Evolutionary conservation across 2,888 invertebrate genomes (phyloP), one percentile per base, ranked within the genome.

Genomic region (Tenthredo notha): DNA sequence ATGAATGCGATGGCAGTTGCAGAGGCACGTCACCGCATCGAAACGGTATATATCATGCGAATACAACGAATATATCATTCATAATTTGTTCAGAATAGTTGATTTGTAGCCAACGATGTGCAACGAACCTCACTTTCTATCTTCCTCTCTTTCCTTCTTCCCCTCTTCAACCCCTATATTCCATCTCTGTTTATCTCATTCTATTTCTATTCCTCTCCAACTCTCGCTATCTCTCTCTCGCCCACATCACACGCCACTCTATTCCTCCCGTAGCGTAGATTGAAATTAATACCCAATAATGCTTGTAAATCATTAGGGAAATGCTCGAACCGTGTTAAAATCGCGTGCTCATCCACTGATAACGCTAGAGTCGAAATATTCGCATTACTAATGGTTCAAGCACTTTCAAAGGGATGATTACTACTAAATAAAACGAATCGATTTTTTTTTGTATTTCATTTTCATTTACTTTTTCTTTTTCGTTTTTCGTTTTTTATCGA

Each of bases 231-330:
- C 87, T 86, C 33, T 33, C 88, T 88, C 89, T 89, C 86, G 89
- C 87, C 87, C 67, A 67, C 67, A 67, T 80, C 80, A 80, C 80
- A 58, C 61, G 80, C 80, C 80, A 80, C 33, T 80, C 80, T 37
- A 33, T 80, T 80, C 61, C 80, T 80, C 58, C 40, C 40, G 40
- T 47, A 88, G 90, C 89, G 91, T 91, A 91, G 92, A 93, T 93
- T 92, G 92, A 93, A 93, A 93, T 93, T 92, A 93, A 93, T 93
- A 93, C 92, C 91, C 92, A 92, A 92, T 93, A 92, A 92, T 92
- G 92, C 91, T 91, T 92, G 91, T 93, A 93, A 93, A 93, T 93
- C 93, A 93, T 91, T 91, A 89, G 90, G 88, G 90, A 91, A 91
- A 91, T 91, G 91, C 90, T 84, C 37, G 77, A 43, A 77, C 77